Conservation (phyloP, 1,140 invertebrate genomes). For the Sitobion miscanthi region DNA sequence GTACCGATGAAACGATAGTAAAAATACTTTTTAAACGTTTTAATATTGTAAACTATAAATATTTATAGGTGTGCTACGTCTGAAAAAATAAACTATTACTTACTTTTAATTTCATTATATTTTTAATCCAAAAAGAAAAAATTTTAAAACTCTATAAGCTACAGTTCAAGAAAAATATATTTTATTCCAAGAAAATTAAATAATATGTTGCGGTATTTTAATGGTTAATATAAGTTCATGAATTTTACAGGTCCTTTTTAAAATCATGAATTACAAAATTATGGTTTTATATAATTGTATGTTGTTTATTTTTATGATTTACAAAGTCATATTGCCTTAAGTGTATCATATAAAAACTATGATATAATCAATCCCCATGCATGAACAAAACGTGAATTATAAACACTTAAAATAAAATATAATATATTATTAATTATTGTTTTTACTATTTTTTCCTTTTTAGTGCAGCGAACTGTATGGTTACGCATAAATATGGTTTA, state of each 20-base stretch:
- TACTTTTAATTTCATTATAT: background rate
- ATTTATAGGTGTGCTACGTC: background rate
- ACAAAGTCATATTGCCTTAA: too few relatives aligned
- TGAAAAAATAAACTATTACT: background rate
- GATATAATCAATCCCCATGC: too few relatives aligned
- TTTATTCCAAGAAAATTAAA: background rate
- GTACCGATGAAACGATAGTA: background rate
- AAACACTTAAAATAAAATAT: too few relatives aligned
- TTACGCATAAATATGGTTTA: background rate
- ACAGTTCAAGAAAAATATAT: background rate
- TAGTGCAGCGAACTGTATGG: background rate
- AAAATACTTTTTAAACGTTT: background rate
- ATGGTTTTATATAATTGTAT: too few relatives aligned
- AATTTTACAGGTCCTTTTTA: background rate
- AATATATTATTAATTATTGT: background rate
- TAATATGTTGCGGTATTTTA: background rate
- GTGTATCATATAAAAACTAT: too few relatives aligned
- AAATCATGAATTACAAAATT: background rate
- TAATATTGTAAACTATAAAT: background rate
- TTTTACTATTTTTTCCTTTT: background rate
- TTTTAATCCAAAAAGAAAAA: background rate
- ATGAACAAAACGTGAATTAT: too few relatives aligned
- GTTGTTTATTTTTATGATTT: too few relatives aligned
- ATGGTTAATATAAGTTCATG: background rate
- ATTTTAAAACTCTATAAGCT: background rate